These are phyloP conservation scores for Cheilosia vulpina DNA, from an alignment of 2,888 invertebrate species.

Conservation along the genomic window DNA sequence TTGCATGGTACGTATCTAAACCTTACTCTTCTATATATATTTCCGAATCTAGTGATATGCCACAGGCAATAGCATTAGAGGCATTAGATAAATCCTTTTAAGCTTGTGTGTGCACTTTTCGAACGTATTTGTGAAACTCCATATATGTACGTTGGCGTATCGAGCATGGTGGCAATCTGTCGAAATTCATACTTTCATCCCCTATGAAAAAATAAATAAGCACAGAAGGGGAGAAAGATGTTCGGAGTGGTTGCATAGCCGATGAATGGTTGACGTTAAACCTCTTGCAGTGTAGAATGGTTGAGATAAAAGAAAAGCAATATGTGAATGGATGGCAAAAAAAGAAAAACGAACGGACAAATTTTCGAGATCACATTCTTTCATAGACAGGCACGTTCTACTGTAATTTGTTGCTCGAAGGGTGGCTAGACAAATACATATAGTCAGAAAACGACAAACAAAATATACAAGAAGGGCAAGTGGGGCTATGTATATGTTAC, in stretches of 20 bases:
- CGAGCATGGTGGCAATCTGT: constrained; percentile 44
- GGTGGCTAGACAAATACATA: constrained; percentile 26
- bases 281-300: constrained; percentile 15
- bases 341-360: background rate
- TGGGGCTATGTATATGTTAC: no score
- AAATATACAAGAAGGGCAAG: background rate
- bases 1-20: constrained; percentile 16
- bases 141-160: constrained; percentile 15
- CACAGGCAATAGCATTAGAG: constrained; percentile 55
- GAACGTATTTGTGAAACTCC: constrained; percentile 45
- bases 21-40: constrained; percentile 19
- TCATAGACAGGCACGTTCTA: constrained; percentile 26
- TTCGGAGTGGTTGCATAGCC: background rate
- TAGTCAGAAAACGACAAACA: constrained; percentile 6
- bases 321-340: constrained; percentile 15
- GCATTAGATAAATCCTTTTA: constrained; percentile 66
- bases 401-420: constrained; percentile 32
- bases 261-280: constrained; percentile 37
- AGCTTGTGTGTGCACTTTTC: constrained; percentile 59
- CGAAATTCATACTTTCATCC: constrained; percentile 55
- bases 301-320: constrained; percentile 32
- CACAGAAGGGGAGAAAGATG: constrained; percentile 13
- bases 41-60: constrained; percentile 45
- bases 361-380: constrained; percentile 16
- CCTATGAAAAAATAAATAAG: constrained; percentile 33